Evolutionary conservation across 2,113 vertebrate genomes (phyloP).

Genomic region (Trichomycterus rosablanca): DNA sequence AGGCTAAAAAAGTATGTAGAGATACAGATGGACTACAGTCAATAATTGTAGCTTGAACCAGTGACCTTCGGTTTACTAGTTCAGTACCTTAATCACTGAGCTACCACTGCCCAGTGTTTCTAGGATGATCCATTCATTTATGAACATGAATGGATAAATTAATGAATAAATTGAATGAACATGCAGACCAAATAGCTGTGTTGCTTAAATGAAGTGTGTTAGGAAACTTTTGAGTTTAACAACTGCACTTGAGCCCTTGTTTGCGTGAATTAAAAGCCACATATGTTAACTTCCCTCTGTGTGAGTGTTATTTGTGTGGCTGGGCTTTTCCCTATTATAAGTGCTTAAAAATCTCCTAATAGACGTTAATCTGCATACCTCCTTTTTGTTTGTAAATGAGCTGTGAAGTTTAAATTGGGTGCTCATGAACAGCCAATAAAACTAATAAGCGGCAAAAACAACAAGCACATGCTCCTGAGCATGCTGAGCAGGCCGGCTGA

Average conservation of each 20-base stretch:
- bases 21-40: too few relatives aligned
- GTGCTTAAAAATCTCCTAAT: slow-evolving; percentile 38
- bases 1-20: too few relatives aligned
- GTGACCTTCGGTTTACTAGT: too few relatives aligned
- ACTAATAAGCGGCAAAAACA: slow-evolving; percentile 45
- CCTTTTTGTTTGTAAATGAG: slow-evolving; percentile 39
- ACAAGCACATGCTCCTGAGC: slow-evolving; percentile 27
- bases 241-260: not conserved
- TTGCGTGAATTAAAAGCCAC: slow-evolving; percentile 4
- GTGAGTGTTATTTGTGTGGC: slow-evolving; percentile 7
- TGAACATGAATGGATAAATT: too few relatives aligned
- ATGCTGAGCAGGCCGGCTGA: slow-evolving; percentile 10
- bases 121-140: too few relatives aligned
- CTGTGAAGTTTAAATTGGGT: slow-evolving; percentile 34
- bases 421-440: slow-evolving; percentile 41
- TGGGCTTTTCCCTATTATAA: slow-evolving; percentile 22
- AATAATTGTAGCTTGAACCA: too few relatives aligned
- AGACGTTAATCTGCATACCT: slow-evolving; percentile 36
- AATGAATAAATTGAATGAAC: too few relatives aligned
- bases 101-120: too few relatives aligned
- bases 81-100: too few relatives aligned
- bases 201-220: slow-evolving; percentile 3
- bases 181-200: not conserved
- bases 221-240: too few relatives aligned
- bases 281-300: slow-evolving; percentile 1